phyloP scores from a whole-genome alignment of 2,113 vertebrate genomes.

The Mionectes macconnelli region DNA sequence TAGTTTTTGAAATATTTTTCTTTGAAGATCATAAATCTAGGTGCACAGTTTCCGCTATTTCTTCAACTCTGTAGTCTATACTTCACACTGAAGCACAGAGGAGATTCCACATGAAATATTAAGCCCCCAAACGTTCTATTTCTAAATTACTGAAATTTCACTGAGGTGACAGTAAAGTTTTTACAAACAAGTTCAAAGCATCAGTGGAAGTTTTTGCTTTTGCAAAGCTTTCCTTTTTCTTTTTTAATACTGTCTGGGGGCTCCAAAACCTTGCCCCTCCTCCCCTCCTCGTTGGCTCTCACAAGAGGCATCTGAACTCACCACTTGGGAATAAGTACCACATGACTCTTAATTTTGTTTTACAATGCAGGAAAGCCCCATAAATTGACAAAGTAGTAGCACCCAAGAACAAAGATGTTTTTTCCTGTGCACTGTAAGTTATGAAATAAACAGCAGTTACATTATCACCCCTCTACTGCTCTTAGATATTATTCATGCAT shows the following conservation, averaged over 20 bases:
- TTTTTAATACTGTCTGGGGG: not conserved
- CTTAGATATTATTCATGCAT: not conserved
- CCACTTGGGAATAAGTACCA: not conserved
- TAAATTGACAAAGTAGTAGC: not conserved
- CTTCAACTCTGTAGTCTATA: not conserved
- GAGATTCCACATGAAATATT: not conserved
- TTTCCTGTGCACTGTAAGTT: not conserved
- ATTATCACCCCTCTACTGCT: not conserved
- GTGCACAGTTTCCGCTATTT: not conserved
- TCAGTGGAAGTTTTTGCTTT: not conserved
- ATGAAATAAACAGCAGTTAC: not conserved
- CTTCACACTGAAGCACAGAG: not conserved
- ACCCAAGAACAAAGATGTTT: not conserved
- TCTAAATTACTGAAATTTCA: not conserved
- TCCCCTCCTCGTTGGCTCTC: not conserved
- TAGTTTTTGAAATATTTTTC: not conserved
- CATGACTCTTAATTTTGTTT: not conserved
- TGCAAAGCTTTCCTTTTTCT: not conserved
- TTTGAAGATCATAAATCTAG: not conserved
- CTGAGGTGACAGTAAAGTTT: not conserved
- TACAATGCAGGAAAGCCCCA: not conserved
- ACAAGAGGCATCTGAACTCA: not conserved
- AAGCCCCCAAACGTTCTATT: not conserved
- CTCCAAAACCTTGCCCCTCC: not conserved
- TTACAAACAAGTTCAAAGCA: not conserved